These are phyloP conservation scores for Chlorops oryzae DNA, from an alignment of 1,140 invertebrate species.

Conservation along the genomic window DNA sequence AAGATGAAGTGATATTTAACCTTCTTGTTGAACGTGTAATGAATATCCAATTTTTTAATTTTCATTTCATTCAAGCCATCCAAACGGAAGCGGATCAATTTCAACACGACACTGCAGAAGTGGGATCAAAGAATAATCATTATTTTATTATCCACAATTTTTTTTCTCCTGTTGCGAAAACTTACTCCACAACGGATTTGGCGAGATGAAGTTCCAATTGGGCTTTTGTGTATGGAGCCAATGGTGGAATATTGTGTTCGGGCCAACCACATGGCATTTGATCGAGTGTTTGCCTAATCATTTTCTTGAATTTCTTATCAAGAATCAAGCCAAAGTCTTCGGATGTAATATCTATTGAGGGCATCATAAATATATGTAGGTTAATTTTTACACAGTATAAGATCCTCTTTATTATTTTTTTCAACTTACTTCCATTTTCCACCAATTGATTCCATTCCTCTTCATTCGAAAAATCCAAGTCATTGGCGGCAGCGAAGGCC, in stretches of 20 bases:
- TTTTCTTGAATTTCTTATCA: conserved; percentile 38
- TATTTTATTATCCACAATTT: background rate
- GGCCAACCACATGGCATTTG: conserved; percentile 42
- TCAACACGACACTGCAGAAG: conserved; percentile 20
- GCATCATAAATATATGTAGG: background rate
- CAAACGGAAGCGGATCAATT: conserved; percentile 40
- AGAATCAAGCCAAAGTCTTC: conserved; percentile 33
- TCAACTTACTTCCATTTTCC: conserved; percentile 32
- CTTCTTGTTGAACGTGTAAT: conserved; percentile 43
- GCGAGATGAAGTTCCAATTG: conserved; percentile 32
- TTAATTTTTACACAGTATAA: too few relatives aligned
- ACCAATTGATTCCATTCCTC: conserved; percentile 33
- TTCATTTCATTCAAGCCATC: conserved; percentile 37
- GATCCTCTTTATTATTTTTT: too few relatives aligned
- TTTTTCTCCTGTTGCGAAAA: background rate
- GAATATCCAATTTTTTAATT: conserved; percentile 38
- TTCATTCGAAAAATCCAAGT: conserved; percentile 28
- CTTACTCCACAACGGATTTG: conserved; percentile 37
- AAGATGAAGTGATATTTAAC: conserved; percentile 35
- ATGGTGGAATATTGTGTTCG: conserved; percentile 34
- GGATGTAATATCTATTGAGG: conserved; percentile 20
- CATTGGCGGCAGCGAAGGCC: conserved; percentile 32
- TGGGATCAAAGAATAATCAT: background rate
- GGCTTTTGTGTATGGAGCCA: conserved; percentile 42
- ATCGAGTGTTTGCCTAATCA: conserved; percentile 24